Percentiles rank a stretch among this genome's conserved stretches.
phyloP scores from a whole-genome alignment of 2,113 vertebrate genomes.

The Gambusia affinis region DNA sequence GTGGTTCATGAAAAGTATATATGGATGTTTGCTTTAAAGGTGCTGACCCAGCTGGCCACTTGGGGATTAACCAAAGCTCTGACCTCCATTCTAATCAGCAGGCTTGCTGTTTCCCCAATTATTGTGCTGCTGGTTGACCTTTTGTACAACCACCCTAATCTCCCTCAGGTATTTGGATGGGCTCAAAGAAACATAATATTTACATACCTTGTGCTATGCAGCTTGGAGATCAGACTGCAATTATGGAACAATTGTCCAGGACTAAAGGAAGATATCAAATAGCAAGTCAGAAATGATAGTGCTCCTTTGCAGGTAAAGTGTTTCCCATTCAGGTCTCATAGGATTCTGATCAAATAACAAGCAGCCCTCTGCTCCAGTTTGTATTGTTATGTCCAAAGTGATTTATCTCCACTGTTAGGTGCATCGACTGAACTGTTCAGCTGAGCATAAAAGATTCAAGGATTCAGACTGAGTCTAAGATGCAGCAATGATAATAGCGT shows the following conservation, averaged over 20 bases:
- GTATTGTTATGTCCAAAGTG: constrained; percentile 51
- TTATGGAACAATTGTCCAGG: constrained; percentile 36
- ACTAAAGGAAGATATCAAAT: constrained; percentile 52
- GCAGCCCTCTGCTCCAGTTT: constrained; percentile 52
- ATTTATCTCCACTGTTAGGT: constrained; percentile 61
- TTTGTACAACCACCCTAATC: constrained; percentile 44
- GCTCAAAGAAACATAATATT: constrained; percentile 50
- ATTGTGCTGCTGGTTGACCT: constrained; percentile 46
- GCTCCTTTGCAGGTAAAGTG: constrained; percentile 26
- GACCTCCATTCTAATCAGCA: constrained; percentile 65
- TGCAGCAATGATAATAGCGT: constrained; percentile 22
- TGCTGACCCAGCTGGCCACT: constrained; percentile 26
- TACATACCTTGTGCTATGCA: constrained; percentile 51
- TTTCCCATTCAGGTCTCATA: constrained; percentile 47
- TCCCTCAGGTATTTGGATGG: constrained; percentile 63
- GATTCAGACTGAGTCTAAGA: constrained; percentile 43
- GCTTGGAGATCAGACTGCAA: constrained; percentile 60
- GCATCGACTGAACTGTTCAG: constrained; percentile 9
- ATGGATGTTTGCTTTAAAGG: constrained; percentile 35
- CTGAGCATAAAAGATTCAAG: constrained; percentile 21
- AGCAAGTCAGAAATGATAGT: constrained; percentile 31
- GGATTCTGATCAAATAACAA: constrained; percentile 58
- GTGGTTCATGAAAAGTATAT: constrained; percentile 19
- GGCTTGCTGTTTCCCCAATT: constrained; percentile 37
- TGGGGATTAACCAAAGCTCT: constrained; percentile 58